phyloP scores from a whole-genome alignment of 1,140 invertebrate species.

The Sinella curviseta region DNA sequence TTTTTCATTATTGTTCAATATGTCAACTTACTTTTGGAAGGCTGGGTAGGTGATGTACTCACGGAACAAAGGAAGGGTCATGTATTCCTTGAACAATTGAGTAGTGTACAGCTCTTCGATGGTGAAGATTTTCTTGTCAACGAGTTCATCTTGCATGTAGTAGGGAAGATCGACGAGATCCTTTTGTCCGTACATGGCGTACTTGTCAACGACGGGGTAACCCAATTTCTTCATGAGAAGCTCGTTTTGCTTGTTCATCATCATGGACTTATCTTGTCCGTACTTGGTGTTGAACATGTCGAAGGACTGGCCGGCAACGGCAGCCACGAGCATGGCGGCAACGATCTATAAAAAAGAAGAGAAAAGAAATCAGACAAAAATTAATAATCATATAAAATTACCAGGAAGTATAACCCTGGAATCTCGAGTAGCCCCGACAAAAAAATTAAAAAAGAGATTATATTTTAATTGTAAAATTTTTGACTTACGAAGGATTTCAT shows the following conservation, averaged over 20 bases:
- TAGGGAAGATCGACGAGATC: not conserved
- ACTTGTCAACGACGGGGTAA: slow-evolving; percentile 13
- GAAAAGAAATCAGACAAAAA: not conserved
- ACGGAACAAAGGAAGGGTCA: slow-evolving; percentile 41
- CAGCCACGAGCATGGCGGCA: slow-evolving; percentile 33
- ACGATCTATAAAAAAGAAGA: slow-evolving; percentile 27
- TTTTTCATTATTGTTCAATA: too few relatives aligned
- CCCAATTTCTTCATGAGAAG: slow-evolving; percentile 6
- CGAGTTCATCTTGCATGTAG: not conserved
- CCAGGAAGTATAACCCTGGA: too few relatives aligned
- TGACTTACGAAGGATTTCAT: slow-evolving; percentile 23
- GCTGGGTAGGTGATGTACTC: slow-evolving; percentile 28
- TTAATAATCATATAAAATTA: not conserved
- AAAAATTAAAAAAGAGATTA: not conserved
- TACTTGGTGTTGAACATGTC: slow-evolving; percentile 19
- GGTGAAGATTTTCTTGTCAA: not conserved
- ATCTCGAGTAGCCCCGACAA: too few relatives aligned
- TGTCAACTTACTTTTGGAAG: not conserved
- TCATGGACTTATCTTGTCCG: not conserved
- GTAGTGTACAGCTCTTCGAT: slow-evolving; percentile 35
- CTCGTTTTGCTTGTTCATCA: not conserved
- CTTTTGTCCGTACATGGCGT: not conserved
- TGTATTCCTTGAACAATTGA: slow-evolving; percentile 41
- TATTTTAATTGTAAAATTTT: not conserved
- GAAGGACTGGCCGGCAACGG: slow-evolving; percentile 34